Evolutionary conservation across 2,113 vertebrate genomes (phyloP).

Genomic region (human): DNA sequence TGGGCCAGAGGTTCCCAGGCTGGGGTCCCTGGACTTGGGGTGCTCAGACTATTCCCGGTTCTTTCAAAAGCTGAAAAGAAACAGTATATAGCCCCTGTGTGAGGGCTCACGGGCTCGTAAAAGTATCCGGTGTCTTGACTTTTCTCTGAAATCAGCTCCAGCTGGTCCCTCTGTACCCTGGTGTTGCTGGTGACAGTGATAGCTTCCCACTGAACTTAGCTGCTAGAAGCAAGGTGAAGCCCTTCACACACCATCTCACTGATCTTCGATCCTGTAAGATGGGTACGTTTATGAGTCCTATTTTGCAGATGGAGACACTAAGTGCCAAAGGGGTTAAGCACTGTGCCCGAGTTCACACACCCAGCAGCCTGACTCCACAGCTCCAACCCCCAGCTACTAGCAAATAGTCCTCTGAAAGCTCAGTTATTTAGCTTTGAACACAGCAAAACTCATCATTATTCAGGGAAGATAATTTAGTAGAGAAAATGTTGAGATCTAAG

Average conservation of each 20-base stretch:
- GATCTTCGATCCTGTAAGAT: neutral
- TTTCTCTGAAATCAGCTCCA: neutral
- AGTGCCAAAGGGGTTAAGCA: neutral
- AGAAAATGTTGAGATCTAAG: neutral
- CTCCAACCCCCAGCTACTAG: neutral
- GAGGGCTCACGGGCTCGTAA: neutral
- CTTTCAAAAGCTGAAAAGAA: neutral
- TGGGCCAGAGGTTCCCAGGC: neutral
- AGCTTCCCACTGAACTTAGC: neutral
- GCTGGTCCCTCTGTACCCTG: neutral
- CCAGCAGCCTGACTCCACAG: neutral
- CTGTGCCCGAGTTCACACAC: neutral
- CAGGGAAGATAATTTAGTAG: neutral
- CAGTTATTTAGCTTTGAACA: neutral
- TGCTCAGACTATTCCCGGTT: neutral
- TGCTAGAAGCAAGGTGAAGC: neutral
- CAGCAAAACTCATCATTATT: neutral
- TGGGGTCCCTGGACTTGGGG: neutral
- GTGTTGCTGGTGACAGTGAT: neutral
- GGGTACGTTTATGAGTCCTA: neutral
- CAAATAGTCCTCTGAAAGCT: neutral
- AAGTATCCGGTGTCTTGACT: neutral
- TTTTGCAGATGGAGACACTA: neutral
- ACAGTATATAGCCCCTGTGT: too few species aligned
- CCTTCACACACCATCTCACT: neutral